Percentiles rank a stretch among this genome's conserved stretches.
These are phyloP conservation scores for Sphinx pinastri DNA, from an alignment of 2,888 invertebrate species.

Conservation along the genomic window DNA sequence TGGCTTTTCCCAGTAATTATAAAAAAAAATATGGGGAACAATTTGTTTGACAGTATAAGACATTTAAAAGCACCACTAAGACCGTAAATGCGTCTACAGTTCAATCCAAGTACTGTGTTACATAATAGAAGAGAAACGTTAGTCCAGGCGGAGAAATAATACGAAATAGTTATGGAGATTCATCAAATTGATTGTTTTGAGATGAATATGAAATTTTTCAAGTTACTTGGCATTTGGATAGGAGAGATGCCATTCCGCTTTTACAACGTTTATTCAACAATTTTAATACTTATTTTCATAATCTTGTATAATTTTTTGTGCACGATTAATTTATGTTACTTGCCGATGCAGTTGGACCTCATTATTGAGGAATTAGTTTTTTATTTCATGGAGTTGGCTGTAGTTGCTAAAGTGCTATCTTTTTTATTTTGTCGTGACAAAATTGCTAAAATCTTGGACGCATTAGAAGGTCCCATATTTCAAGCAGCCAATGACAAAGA, in stretches of 20 bases:
- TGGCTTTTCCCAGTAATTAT: background rate
- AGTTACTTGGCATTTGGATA: conserved; percentile 56
- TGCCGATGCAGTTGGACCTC: conserved; percentile 53
- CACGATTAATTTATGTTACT: conserved; percentile 56
- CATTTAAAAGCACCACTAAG: background rate
- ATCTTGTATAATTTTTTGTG: conserved; percentile 45
- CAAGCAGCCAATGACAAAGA: conserved; percentile 48
- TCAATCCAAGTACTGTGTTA: background rate
- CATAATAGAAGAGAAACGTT: background rate
- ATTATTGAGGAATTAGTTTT: conserved; percentile 61
- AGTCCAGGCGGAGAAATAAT: background rate
- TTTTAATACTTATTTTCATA: conserved; percentile 46
- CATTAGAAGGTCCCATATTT: conserved; percentile 58
- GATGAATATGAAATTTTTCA: conserved; percentile 55
- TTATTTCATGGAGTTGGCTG: conserved; percentile 55
- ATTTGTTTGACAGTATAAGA: background rate
- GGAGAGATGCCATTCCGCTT: conserved; percentile 33
- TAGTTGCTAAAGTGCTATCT: conserved; percentile 56
- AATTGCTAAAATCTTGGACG: conserved; percentile 47
- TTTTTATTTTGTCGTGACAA: conserved; percentile 48
- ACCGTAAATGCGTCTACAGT: background rate
- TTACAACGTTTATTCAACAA: conserved; percentile 49
- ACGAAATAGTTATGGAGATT: conserved; percentile 34
- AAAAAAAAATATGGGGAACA: background rate
- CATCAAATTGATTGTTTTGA: conserved; percentile 61